These are phyloP conservation scores for Perdita meconis DNA, from an alignment of 2,888 invertebrate genomes.

Conservation along the genomic window DNA sequence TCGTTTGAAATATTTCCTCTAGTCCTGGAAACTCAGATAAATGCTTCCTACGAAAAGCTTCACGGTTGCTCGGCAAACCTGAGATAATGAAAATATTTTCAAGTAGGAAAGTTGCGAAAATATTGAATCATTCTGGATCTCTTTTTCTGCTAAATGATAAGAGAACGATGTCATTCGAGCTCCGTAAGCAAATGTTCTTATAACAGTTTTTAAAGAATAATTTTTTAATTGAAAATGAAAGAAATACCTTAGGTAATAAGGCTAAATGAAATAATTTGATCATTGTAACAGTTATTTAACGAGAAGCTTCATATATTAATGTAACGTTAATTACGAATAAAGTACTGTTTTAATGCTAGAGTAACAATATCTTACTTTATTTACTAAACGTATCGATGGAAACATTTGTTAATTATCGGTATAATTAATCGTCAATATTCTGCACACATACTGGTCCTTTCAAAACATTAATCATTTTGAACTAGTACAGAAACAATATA, in stretches of 20 bases:
- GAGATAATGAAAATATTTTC: slow-evolving; percentile 20
- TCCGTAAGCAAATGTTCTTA: not conserved
- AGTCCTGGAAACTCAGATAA: not conserved
- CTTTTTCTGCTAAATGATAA: not conserved
- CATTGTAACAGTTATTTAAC: not conserved
- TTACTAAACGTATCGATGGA: too few relatives aligned
- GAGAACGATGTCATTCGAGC: slow-evolving; percentile 3
- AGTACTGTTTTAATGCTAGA: too few relatives aligned
- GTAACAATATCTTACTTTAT: too few relatives aligned
- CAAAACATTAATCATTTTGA: too few relatives aligned
- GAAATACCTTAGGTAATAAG: not conserved
- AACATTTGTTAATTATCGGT: too few relatives aligned
- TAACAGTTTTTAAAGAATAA: not conserved
- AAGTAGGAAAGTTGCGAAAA: slow-evolving; percentile 11
- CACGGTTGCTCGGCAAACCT: not conserved
- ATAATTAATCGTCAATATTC: too few relatives aligned
- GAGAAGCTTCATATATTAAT: too few relatives aligned
- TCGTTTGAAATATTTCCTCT: not conserved
- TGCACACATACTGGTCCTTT: too few relatives aligned
- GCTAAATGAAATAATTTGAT: not conserved
- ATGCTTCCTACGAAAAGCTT: not conserved
- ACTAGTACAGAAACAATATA: too few relatives aligned
- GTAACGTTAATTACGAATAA: too few relatives aligned
- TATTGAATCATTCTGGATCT: not conserved
- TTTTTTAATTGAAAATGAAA: not conserved